phyloP scores from a whole-genome alignment of 2,113 vertebrate genomes.

The Symphodus melops region DNA sequence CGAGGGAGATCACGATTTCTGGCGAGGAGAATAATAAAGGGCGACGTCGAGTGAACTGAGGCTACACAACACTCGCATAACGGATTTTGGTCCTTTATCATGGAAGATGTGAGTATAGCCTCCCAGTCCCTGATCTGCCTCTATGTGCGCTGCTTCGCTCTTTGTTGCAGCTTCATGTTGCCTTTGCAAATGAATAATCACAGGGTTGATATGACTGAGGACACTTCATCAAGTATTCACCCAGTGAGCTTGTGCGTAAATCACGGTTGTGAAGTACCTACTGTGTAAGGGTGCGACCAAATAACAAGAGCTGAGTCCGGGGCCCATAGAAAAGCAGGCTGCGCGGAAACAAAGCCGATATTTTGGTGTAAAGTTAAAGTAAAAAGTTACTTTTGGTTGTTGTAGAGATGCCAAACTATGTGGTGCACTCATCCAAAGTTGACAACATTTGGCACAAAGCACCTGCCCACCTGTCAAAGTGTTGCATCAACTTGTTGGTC shows the following conservation, averaged over 20 bases:
- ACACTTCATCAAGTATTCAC: not conserved
- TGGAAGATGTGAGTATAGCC: constrained; percentile 75
- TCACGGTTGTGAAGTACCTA: not conserved
- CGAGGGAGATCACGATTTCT: constrained; percentile 7
- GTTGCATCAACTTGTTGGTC: constrained; percentile 27
- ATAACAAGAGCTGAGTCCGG: not conserved
- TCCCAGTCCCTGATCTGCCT: not conserved
- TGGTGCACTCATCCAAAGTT: rapidly evolving
- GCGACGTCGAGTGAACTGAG: constrained; percentile 50
- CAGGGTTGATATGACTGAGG: not conserved
- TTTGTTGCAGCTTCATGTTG: not conserved
- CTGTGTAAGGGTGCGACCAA: constrained; percentile 25
- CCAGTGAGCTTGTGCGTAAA: not conserved
- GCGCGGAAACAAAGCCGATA: not conserved
- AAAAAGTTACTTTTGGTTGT: not conserved
- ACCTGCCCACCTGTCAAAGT: constrained; percentile 63
- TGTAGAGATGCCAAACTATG: too few relatives aligned
- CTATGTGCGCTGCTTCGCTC: not conserved
- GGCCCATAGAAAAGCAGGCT: not conserved
- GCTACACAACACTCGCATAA: constrained; percentile 42
- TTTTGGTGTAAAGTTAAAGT: not conserved
- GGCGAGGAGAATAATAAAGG: constrained; percentile 41
- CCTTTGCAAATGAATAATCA: not conserved
- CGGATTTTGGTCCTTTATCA: constrained; percentile 59
- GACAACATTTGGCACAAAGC: constrained; percentile 25